Evolutionary conservation across 1,140 invertebrate species (phyloP).

Genomic region (Drosophila pseudoananassae): DNA sequence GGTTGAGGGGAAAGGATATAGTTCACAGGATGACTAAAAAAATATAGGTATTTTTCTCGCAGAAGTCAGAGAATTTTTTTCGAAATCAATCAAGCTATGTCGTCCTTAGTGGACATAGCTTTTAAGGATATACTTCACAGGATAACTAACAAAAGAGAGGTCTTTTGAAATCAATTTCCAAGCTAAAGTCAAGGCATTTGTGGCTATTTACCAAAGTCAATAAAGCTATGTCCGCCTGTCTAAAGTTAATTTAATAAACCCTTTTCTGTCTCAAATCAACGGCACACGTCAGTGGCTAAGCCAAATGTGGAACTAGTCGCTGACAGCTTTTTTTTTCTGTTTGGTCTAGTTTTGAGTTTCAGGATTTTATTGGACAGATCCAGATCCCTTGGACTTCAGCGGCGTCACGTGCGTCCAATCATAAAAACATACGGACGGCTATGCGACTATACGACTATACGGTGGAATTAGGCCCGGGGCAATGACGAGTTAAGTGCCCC

Average conservation of each 20-base stretch:
- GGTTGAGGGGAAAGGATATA: neutral
- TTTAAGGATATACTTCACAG: no score
- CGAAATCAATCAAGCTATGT: no score
- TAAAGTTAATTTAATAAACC: conserved; percentile 7
- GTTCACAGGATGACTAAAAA: neutral
- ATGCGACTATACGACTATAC: neutral
- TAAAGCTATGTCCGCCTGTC: neutral
- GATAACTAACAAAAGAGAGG: no score
- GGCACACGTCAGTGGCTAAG: conserved; percentile 14
- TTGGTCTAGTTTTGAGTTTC: conserved; percentile 16
- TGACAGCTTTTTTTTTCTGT: conserved; percentile 33
- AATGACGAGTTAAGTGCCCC: conserved; percentile 74
- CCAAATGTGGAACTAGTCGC: conserved; percentile 12
- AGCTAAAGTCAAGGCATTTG: no score
- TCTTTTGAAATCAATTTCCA: no score
- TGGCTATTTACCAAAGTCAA: no score
- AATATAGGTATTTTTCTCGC: no score
- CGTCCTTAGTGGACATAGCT: no score
- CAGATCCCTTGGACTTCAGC: conserved; percentile 13
- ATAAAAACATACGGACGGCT: conserved; percentile 27
- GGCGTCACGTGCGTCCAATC: conserved; percentile 71
- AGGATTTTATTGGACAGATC: conserved; percentile 2
- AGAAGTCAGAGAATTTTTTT: no score
- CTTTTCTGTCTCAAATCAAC: conserved; percentile 3
- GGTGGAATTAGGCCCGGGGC: conserved; percentile 47